Conservation (phyloP, 2,888 invertebrate genomes). For the Axea sp. region DNA sequence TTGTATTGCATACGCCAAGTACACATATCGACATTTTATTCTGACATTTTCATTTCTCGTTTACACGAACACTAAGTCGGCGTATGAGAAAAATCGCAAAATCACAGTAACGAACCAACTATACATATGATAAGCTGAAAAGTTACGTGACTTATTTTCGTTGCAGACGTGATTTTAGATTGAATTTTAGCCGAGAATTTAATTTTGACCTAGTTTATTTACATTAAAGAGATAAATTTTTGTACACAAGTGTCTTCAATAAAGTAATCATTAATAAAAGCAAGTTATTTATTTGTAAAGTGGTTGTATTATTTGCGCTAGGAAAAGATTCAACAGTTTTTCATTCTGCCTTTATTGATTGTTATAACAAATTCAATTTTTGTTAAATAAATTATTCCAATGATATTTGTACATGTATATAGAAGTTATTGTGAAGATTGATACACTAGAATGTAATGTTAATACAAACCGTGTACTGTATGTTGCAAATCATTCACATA, state of each 20-base stretch:
- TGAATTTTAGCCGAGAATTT: constrained; percentile 70
- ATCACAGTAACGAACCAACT: constrained; percentile 40
- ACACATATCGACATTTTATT: constrained; percentile 47
- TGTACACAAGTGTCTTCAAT: neutral
- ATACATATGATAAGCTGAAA: constrained; percentile 29
- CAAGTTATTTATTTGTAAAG: constrained; percentile 1
- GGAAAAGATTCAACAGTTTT: neutral
- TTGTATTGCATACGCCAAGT: constrained; percentile 9
- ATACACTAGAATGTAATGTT: no score
- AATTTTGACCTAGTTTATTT: constrained; percentile 66
- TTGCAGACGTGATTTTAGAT: constrained; percentile 63
- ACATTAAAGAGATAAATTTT: constrained; percentile 67
- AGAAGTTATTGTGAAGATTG: no score
- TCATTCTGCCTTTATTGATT: neutral
- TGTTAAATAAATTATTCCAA: no score
- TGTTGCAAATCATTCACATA: no score
- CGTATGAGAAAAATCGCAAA: constrained; percentile 28
- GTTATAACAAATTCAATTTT: neutral
- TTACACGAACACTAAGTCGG: constrained; percentile 23
- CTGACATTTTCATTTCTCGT: constrained; percentile 41
- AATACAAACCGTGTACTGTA: no score
- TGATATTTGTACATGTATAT: no score
- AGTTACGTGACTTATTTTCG: constrained; percentile 53
- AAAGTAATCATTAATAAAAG: no score
- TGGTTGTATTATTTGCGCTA: neutral